Conservation (phyloP, 37 sponge, comb jelly and placozoan genomes). For the Oopsacas minuta region DNA sequence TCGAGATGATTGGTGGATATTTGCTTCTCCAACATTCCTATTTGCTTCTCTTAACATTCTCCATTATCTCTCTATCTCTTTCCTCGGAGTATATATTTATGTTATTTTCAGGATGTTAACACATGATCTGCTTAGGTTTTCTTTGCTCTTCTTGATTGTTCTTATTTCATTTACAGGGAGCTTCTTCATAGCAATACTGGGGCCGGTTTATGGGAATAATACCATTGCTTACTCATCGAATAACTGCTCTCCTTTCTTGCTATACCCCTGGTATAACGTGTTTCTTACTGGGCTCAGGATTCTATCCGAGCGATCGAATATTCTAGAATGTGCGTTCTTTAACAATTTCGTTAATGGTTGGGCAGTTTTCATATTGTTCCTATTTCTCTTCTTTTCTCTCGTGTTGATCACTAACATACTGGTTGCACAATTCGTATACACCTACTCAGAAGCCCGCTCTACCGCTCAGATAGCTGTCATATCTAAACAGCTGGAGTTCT, state of each 20-base stretch:
- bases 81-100: constrained; percentile 3
- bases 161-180: neutral
- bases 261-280: neutral
- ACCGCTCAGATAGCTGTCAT: neutral
- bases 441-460: constrained; percentile 7
- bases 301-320: neutral
- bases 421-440: neutral
- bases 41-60: constrained; percentile 4
- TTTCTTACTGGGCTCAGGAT: neutral
- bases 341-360: neutral
- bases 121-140: neutral
- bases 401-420: neutral
- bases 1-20: neutral
- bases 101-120: neutral
- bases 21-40: neutral
- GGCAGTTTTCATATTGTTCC: neutral
- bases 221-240: neutral
- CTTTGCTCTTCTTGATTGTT: neutral
- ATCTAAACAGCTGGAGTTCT: neutral
- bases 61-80: neutral
- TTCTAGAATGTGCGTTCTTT: constrained; percentile 3
- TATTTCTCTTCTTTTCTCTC: constrained; percentile 2
- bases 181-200: neutral
- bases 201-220: neutral
- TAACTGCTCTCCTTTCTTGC: neutral